A percentile compares a stretch with the other conserved stretches of the same genome.
Evolutionary conservation across 2,797 vertebrate species (phyloP).

Genomic region (Sylvia borin): DNA sequence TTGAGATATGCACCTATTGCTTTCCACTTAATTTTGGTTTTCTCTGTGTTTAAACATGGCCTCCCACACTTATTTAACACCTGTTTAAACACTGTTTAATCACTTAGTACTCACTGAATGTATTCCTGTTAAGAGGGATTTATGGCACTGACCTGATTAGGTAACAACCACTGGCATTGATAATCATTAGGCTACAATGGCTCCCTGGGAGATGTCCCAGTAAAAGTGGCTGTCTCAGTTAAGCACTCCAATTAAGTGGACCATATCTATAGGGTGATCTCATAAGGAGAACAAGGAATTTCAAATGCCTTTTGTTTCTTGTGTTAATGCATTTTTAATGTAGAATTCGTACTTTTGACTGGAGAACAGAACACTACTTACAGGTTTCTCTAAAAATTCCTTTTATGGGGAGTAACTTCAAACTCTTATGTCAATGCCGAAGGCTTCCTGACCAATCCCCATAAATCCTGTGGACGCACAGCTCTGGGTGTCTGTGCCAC

Average conservation of each 20-base stretch:
- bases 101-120: neutral
- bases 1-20: neutral
- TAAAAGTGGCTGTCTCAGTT: constrained; percentile 54
- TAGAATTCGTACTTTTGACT: neutral
- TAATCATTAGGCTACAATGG: constrained; percentile 42
- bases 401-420: neutral
- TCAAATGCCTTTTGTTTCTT: neutral
- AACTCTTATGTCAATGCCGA: neutral
- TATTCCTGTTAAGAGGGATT: neutral
- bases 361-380: neutral
- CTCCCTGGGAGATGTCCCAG: constrained; percentile 65
- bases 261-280: constrained; percentile 29
- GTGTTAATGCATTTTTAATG: neutral
- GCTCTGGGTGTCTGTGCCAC: neutral
- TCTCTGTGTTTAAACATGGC: neutral
- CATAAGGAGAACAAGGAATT: neutral
- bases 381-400: neutral
- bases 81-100: constrained; percentile 6
- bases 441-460: neutral
- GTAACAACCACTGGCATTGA: constrained; percentile 37
- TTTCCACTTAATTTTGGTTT: neutral
- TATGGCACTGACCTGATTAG: constrained; percentile 55
- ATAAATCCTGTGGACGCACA: neutral
- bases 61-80: neutral
- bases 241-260: constrained; percentile 36